These are phyloP conservation scores for Rhorus exstirpatorius DNA, from an alignment of 2,888 invertebrate species.

Conservation along the genomic window DNA sequence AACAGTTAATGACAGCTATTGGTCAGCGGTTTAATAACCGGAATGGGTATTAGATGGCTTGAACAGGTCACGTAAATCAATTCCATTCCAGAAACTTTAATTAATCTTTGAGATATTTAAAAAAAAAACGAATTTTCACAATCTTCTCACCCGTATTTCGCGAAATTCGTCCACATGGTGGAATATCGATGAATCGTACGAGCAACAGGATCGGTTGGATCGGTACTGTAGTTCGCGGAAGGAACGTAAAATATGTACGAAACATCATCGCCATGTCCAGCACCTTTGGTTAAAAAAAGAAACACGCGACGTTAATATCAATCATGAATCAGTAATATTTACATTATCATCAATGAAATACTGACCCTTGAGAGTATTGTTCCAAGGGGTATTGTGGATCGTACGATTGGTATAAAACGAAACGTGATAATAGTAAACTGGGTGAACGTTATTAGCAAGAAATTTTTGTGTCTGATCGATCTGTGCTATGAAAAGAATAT, in stretches of 20 bases:
- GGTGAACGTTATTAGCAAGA: slow-evolving; percentile 48
- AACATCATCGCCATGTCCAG: slow-evolving; percentile 53
- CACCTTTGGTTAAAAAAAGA: slow-evolving; percentile 25
- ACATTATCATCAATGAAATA: not conserved
- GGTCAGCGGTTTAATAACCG: no score
- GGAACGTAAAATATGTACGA: slow-evolving; percentile 50
- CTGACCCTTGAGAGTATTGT: slow-evolving; percentile 28
- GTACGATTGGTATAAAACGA: slow-evolving; percentile 49
- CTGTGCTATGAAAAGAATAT: slow-evolving; percentile 67
- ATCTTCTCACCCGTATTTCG: slow-evolving; percentile 65
- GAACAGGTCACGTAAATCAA: no score
- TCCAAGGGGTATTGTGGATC: not conserved
- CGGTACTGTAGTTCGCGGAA: not conserved
- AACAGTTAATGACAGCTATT: no score
- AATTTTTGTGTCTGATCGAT: slow-evolving; percentile 74
- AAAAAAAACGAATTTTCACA: not conserved
- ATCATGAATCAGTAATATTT: not conserved
- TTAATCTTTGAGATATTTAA: no score
- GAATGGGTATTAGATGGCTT: no score
- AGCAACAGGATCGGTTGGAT: slow-evolving; percentile 21
- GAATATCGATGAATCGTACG: slow-evolving; percentile 31
- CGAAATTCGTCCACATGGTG: slow-evolving; percentile 69
- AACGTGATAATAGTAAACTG: slow-evolving; percentile 75
- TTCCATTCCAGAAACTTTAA: no score
- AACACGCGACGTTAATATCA: not conserved